phyloP scores from a whole-genome alignment of 2,113 vertebrate species.

The Naja naja region DNA sequence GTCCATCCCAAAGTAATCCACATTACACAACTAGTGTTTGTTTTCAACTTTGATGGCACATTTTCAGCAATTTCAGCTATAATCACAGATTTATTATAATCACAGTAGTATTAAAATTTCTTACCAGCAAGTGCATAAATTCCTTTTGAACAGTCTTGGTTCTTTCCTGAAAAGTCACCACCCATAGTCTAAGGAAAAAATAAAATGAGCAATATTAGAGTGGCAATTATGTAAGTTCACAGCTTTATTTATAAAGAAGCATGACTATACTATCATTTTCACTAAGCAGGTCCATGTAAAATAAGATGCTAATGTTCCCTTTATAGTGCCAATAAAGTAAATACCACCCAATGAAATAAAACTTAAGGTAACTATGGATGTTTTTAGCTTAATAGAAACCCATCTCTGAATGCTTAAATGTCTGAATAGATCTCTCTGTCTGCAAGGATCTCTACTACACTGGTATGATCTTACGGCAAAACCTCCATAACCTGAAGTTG shows the following conservation, averaged over 20 bases:
- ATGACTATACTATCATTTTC: not conserved
- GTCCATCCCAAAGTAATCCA: not conserved
- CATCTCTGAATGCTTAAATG: not conserved
- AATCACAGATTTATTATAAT: not conserved
- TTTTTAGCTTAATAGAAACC: not conserved
- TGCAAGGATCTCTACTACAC: not conserved
- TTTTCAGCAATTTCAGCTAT: not conserved
- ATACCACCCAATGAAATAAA: not conserved
- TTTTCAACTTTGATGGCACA: not conserved
- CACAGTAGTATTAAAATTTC: not conserved
- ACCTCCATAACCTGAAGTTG: not conserved
- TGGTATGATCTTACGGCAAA: not conserved
- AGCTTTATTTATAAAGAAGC: not conserved
- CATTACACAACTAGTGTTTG: not conserved
- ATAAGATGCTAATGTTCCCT: not conserved
- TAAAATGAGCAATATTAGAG: slow-evolving; percentile 4
- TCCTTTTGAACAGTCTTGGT: slow-evolving; percentile 97
- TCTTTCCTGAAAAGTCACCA: slow-evolving; percentile 96
- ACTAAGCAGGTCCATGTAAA: not conserved
- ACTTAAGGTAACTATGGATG: not conserved
- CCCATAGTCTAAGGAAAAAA: slow-evolving; percentile 88
- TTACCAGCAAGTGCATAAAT: slow-evolving; percentile 95
- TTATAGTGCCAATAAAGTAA: not conserved
- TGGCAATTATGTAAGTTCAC: not conserved
- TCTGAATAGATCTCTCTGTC: not conserved